Conservation (phyloP, 2,888 invertebrate genomes). For the Clanis bilineata region DNA sequence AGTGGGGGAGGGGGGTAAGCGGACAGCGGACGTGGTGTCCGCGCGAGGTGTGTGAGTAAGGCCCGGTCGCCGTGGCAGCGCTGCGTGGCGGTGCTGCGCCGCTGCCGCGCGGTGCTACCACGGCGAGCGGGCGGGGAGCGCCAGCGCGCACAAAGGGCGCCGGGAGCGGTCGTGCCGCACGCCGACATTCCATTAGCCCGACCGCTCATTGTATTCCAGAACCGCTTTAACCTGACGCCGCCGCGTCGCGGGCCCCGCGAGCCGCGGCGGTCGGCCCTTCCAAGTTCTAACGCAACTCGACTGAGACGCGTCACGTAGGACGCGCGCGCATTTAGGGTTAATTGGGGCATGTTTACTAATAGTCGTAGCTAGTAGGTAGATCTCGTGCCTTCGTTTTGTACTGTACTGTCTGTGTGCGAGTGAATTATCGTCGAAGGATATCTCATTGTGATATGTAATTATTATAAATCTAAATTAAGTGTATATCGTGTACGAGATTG, state of each 20-base stretch:
- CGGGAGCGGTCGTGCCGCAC: constrained; percentile 62
- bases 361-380: constrained; percentile 75
- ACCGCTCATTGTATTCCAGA: constrained; percentile 74
- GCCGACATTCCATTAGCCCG: constrained; percentile 75
- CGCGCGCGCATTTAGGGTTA: constrained; percentile 72
- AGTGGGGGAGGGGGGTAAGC: constrained; percentile 47
- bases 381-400: constrained; percentile 80
- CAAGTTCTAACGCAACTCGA: constrained; percentile 66
- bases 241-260: constrained; percentile 27
- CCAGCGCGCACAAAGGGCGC: constrained; percentile 55
- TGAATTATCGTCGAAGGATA: constrained; percentile 74
- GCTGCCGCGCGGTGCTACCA: constrained; percentile 42
- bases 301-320: constrained; percentile 60
- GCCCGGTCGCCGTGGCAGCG: constrained; percentile 41
- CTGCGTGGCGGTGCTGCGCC: too few relatives aligned
- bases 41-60: constrained; percentile 48
- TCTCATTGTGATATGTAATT: constrained; percentile 83
- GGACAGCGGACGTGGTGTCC: constrained; percentile 50
- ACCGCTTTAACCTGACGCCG: constrained; percentile 71
- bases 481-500: constrained; percentile 74
- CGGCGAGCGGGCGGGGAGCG: constrained; percentile 35
- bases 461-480: constrained; percentile 81
- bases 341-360: constrained; percentile 69
- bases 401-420: constrained; percentile 73
- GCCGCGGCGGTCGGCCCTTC: constrained; percentile 45